Conservation (phyloP, 2,888 invertebrate species). For the Pristionchus mayeri region DNA sequence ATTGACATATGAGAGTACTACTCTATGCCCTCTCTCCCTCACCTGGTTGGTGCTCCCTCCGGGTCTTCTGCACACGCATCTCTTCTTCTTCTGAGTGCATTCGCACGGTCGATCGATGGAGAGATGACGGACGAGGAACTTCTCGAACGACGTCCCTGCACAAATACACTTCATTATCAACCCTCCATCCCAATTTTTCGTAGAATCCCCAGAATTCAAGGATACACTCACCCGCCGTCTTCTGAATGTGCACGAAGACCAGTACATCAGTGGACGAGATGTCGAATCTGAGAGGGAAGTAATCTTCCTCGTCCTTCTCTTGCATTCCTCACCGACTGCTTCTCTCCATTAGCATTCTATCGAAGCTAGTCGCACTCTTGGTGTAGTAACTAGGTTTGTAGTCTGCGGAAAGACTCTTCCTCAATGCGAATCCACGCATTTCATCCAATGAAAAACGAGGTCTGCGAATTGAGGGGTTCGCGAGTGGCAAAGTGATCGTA, state of each 20-base stretch:
- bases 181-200: neutral
- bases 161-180: neutral
- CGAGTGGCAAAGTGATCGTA: neutral
- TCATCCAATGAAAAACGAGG: slow-evolving; percentile 46
- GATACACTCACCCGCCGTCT: slow-evolving; percentile 84
- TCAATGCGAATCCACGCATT: slow-evolving; percentile 46
- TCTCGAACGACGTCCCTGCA: slow-evolving; percentile 91
- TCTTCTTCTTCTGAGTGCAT: slow-evolving; percentile 81
- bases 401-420: slow-evolving; percentile 46
- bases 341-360: slow-evolving; percentile 39
- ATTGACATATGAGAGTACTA: no score
- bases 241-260: slow-evolving; percentile 98
- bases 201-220: neutral
- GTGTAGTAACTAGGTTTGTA: slow-evolving; percentile 49
- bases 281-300: slow-evolving; percentile 67
- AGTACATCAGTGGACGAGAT: slow-evolving; percentile 91
- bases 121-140: slow-evolving; percentile 94
- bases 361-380: slow-evolving; percentile 12
- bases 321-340: slow-evolving; percentile 22
- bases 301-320: neutral
- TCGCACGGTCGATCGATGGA: slow-evolving; percentile 93
- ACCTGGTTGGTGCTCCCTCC: slow-evolving; percentile 80
- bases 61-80: slow-evolving; percentile 75
- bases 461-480: neutral
- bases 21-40: neutral